Conservation (phyloP, 2,797 vertebrate species). For the Lagorchestes hirsutus region DNA sequence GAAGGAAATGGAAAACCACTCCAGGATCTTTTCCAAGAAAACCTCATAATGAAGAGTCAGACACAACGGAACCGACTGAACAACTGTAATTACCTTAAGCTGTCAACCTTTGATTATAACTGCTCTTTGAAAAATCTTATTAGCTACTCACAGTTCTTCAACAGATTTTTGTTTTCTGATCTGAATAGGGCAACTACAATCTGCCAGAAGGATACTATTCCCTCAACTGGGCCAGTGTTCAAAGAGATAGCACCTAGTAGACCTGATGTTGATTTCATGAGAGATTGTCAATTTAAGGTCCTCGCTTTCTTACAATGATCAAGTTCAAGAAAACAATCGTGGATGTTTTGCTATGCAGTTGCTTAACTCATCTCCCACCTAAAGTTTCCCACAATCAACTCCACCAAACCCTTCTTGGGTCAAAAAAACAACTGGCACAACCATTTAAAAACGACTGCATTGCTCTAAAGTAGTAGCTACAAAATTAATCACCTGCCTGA, state of each 20-base stretch:
- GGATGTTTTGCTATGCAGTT: conserved; percentile 3
- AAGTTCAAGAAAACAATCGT: neutral
- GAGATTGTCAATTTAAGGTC: neutral
- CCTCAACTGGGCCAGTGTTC: neutral
- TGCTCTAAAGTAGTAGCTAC: neutral
- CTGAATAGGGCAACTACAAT: neutral
- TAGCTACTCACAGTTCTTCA: neutral
- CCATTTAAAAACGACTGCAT: neutral
- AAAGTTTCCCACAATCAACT: conserved; percentile 37
- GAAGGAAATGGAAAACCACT: no score
- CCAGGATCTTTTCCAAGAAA: no score
- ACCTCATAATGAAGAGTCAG: no score
- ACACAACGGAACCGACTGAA: no score
- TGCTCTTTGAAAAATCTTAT: neutral
- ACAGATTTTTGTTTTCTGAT: neutral
- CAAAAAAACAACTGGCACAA: neutral
- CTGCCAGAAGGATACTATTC: neutral
- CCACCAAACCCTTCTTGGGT: neutral
- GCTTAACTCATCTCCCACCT: neutral
- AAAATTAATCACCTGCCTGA: neutral
- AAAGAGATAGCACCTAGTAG: neutral
- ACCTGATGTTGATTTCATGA: neutral
- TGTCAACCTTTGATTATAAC: neutral
- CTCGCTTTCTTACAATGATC: neutral
- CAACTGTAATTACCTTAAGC: no score